phyloP scores from a whole-genome alignment of 2,797 vertebrate species.

The Anisognathus igniventris region DNA sequence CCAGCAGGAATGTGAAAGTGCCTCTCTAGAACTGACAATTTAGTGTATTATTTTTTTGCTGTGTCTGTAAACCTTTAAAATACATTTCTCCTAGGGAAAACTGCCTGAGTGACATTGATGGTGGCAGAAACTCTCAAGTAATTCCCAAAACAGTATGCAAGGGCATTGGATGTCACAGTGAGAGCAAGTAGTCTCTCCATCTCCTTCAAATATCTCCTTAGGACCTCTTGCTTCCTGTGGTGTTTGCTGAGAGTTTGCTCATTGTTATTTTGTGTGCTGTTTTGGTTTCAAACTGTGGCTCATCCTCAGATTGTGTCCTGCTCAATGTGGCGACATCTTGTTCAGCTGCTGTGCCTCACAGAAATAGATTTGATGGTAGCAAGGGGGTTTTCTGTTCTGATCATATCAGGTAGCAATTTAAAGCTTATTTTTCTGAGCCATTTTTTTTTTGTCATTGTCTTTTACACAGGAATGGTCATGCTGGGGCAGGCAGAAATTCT shows the following conservation, averaged over 20 bases:
- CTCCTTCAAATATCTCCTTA: neutral
- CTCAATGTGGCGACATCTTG: neutral
- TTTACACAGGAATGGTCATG: neutral
- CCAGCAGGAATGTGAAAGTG: neutral
- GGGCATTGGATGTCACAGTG: neutral
- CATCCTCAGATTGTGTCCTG: neutral
- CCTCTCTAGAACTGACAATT: neutral
- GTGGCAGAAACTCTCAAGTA: neutral
- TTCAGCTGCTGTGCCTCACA: neutral
- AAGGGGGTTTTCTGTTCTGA: neutral
- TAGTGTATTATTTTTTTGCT: neutral
- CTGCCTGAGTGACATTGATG: neutral
- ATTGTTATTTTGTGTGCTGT: neutral
- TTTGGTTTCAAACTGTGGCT: neutral
- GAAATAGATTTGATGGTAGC: neutral
- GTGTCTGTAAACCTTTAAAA: neutral
- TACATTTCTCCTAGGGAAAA: neutral
- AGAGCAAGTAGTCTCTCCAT: neutral
- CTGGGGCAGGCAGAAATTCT: neutral
- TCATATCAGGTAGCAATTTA: neutral
- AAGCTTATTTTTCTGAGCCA: neutral
- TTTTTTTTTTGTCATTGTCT: neutral
- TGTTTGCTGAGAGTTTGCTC: neutral
- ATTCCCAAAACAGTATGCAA: neutral
- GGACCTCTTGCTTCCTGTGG: neutral